phyloP scores from a whole-genome alignment of 2,113 vertebrate genomes.

The Clinocottus analis region DNA sequence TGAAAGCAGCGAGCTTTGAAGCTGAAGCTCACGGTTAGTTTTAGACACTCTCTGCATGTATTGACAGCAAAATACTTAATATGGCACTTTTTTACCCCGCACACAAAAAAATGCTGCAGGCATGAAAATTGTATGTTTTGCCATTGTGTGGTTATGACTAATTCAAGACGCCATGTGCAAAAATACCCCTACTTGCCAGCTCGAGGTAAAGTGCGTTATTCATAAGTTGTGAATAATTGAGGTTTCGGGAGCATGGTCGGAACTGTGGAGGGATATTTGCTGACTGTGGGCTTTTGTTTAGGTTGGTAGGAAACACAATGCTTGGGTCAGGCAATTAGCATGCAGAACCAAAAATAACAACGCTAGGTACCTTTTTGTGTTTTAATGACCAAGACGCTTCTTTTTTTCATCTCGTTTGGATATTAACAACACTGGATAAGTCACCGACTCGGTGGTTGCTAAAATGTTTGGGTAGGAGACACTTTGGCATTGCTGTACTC shows the following conservation, averaged over 20 bases:
- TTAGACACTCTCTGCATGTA: constrained; percentile 36
- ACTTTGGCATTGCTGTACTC: not conserved
- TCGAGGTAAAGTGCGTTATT: constrained; percentile 79
- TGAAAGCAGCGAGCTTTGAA: constrained; percentile 1
- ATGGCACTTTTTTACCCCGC: constrained; percentile 34
- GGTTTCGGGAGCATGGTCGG: constrained; percentile 64
- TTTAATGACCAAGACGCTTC: constrained; percentile 32
- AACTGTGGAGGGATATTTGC: constrained; percentile 63
- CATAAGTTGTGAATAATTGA: constrained; percentile 83
- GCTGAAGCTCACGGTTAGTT: constrained; percentile 3
- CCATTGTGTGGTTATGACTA: constrained; percentile 75
- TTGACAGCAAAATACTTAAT: constrained; percentile 56
- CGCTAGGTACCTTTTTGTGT: constrained; percentile 1
- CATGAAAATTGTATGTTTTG: constrained; percentile 77
- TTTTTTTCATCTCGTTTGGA: not conserved
- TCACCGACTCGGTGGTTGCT: not conserved
- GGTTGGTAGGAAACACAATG: constrained; percentile 59
- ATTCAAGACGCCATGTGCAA: constrained; percentile 72
- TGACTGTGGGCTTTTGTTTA: constrained; percentile 70
- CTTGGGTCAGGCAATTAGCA: constrained; percentile 62
- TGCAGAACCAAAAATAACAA: constrained; percentile 36
- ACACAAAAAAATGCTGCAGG: constrained; percentile 22
- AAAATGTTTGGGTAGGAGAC: not conserved
- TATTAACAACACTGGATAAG: constrained; percentile 11
- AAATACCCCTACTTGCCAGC: constrained; percentile 76